These are phyloP conservation scores for Carcina quercana DNA, from an alignment of 2,888 invertebrate genomes.

Conservation along the genomic window DNA sequence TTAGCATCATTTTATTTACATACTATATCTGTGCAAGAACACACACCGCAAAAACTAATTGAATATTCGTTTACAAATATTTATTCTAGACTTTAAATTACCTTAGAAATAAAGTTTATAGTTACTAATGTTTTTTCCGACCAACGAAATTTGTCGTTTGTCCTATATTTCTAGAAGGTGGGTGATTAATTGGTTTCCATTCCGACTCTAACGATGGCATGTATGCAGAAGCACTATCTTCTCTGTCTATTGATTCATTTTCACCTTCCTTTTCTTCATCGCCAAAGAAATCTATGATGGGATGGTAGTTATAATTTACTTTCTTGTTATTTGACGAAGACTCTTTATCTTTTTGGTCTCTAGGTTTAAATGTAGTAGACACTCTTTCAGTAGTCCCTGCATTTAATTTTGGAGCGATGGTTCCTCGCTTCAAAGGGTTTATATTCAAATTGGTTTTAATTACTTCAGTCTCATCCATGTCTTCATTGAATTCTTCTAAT, in stretches of 20 bases:
- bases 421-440: conserved; percentile 32
- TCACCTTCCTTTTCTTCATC: conserved; percentile 44
- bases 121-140: conserved; percentile 31
- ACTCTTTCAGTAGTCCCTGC: conserved; percentile 38
- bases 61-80: not conserved
- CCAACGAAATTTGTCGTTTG: conserved; percentile 26
- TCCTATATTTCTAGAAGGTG: conserved; percentile 35
- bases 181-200: conserved; percentile 66
- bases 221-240: conserved; percentile 42
- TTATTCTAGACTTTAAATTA: not conserved
- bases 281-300: conserved; percentile 87
- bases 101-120: conserved; percentile 21
- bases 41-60: no score
- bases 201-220: conserved; percentile 48
- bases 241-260: conserved; percentile 54
- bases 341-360: conserved; percentile 31
- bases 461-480: conserved; percentile 40
- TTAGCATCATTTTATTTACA: no score
- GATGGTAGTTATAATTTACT: conserved; percentile 88
- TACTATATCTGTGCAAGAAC: no score
- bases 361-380: conserved; percentile 27
- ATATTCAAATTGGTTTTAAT: conserved; percentile 31
- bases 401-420: conserved; percentile 53
- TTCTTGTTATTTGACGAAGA: conserved; percentile 55
- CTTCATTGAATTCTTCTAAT: conserved; percentile 48